Percentiles rank a stretch among this genome's conserved stretches.
phyloP scores from a whole-genome alignment of 2,797 vertebrate species.

The Alcedo atthis region DNA sequence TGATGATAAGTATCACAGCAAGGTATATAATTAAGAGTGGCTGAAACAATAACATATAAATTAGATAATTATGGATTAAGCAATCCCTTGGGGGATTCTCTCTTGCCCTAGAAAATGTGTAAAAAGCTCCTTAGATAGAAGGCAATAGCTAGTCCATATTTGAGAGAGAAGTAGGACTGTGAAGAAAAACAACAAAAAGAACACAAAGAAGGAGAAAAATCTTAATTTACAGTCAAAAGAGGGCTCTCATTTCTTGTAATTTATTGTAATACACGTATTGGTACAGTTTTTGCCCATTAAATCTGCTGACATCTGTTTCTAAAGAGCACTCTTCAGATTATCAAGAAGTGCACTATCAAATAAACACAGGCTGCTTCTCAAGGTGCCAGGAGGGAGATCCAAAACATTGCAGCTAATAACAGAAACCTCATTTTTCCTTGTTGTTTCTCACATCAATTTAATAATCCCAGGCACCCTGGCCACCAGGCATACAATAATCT shows the following conservation, averaged over 20 bases:
- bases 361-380: conserved; percentile 38
- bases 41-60: conserved; percentile 59
- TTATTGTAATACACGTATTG: conserved; percentile 38
- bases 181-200: background rate
- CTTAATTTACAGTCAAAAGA: background rate
- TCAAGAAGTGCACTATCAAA: conserved; percentile 47
- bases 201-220: background rate
- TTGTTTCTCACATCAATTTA: conserved; percentile 63
- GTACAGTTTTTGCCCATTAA: conserved; percentile 44
- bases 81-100: conserved; percentile 28
- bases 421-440: conserved; percentile 38
- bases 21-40: conserved; percentile 52
- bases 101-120: conserved; percentile 5
- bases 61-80: conserved; percentile 67
- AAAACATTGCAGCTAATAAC: conserved; percentile 56
- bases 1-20: conserved; percentile 41
- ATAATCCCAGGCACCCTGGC: conserved; percentile 65
- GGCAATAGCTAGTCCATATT: background rate
- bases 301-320: conserved; percentile 42
- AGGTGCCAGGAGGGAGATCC: conserved; percentile 54
- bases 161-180: background rate
- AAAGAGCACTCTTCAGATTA: conserved; percentile 21
- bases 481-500: conserved; percentile 73
- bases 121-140: conserved; percentile 44
- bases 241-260: background rate